Conservation (phyloP, 2,888 invertebrate genomes). For the Diachrysia chrysitis region DNA sequence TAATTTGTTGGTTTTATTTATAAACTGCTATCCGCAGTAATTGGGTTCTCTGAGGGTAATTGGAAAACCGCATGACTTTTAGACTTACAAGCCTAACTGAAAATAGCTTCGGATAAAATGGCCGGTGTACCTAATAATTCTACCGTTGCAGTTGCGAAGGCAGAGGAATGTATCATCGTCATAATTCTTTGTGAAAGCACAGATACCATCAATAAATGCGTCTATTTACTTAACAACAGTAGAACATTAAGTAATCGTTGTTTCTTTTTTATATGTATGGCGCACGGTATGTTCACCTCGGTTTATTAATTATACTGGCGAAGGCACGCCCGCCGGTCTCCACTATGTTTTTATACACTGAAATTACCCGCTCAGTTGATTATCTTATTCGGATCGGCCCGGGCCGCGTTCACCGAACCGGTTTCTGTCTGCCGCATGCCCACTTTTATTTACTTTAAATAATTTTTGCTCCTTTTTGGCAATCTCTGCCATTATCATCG, state of each 20-base stretch:
- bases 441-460: slow-evolving; percentile 87
- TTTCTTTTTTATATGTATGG: slow-evolving; percentile 59
- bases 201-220: slow-evolving; percentile 51
- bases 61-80: neutral
- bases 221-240: slow-evolving; percentile 60
- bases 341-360: slow-evolving; percentile 79
- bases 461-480: slow-evolving; percentile 87
- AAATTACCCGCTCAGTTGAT: slow-evolving; percentile 84
- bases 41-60: neutral
- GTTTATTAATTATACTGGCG: slow-evolving; percentile 81
- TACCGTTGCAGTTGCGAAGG: neutral
- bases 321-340: slow-evolving; percentile 69
- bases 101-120: neutral
- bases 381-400: slow-evolving; percentile 84
- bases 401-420: slow-evolving; percentile 73
- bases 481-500: slow-evolving; percentile 85
- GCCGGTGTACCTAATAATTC: neutral
- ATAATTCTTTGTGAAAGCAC: slow-evolving; percentile 31
- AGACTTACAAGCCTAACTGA: neutral
- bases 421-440: slow-evolving; percentile 80
- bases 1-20: neutral
- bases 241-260: slow-evolving; percentile 64
- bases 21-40: neutral
- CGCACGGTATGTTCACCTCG: slow-evolving; percentile 67
- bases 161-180: neutral